Base-by-base conservation (phyloP, 2,113 vertebrate species). In the Albula glossodonta region DNA sequence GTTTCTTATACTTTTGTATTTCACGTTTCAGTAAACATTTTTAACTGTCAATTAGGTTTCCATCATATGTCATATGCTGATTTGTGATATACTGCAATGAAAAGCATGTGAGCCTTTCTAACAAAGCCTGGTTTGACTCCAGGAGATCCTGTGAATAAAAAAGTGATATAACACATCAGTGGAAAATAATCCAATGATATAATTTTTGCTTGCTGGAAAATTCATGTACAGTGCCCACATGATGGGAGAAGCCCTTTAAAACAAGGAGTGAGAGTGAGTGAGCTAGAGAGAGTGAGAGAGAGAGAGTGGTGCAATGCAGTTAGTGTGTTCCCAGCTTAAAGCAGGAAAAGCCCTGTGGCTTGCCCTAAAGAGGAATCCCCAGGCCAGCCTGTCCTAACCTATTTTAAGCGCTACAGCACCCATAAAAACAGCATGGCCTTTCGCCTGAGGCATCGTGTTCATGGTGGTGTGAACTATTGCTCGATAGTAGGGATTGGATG, bases 351-450 rank as follows among this genome's bases (percentile, higher is more conserved):
- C 88, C 90, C 77, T 50, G 19, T n/a, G 84, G 86, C 89, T 82
- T 88, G 85, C 51, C 92, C 92, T 91, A 90, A 92, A 90, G 90
- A 93, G 94, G 92, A 91, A 87, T 87, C 85, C 89, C 90, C 88
- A 41, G 70, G 13, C 63, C 66, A 15, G 51, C 78, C 79, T 49
- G 50, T 51, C 85, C 53, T 3, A 4, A 50, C 19, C 81, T 91
- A 91, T 90, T 91, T 91, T 85, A 85, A 78, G 82, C 88, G 78
- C 74, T 25, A 70, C 56, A 41, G 83, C 84, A 86, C 63, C 19
- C 53, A 84, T 19, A 50, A 22, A 83, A 86, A 87, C 87, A 90
- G 86, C 83, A 78, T 86, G 52, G 52, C 85, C 82, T 85, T 86
- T 87, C 78, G 25, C 83, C 66, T 52, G 49, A 7, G 41, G 19